Conservation (phyloP, 2,797 vertebrate species). For the Hyperoplus immaculatus region DNA sequence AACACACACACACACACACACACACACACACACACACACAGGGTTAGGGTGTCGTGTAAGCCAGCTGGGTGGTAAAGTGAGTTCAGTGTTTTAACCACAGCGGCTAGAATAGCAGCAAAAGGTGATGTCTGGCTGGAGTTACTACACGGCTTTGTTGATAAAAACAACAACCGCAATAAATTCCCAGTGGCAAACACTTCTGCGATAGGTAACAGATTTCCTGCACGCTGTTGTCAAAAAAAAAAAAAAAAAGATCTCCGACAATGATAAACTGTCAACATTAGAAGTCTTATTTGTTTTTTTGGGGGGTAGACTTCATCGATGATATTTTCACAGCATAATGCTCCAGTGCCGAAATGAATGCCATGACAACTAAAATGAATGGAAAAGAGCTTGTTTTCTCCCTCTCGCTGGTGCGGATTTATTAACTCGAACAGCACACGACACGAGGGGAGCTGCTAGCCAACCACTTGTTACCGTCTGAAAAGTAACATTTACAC, state of each 20-base stretch:
- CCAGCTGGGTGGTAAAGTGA: conserved; percentile 71
- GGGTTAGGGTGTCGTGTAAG: conserved; percentile 63
- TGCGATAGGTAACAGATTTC: conserved; percentile 50
- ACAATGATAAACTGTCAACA: conserved; percentile 65
- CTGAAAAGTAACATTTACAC: conserved; percentile 62
- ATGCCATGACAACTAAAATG: conserved; percentile 72
- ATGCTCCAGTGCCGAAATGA: conserved; percentile 65
- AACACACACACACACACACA: conserved; percentile 40
- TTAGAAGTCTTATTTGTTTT: conserved; percentile 60
- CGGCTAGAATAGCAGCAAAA: conserved; percentile 29
- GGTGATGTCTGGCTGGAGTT: conserved; percentile 32
- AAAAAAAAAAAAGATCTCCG: conserved; percentile 18
- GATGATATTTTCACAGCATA: conserved; percentile 67
- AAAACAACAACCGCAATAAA: conserved; percentile 31
- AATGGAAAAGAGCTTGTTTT: conserved; percentile 60
- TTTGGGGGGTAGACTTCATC: conserved; percentile 33
- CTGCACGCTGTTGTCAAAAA: conserved; percentile 53
- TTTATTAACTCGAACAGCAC: conserved; percentile 60
- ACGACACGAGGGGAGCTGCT: conserved; percentile 33
- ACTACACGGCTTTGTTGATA: conserved; percentile 41
- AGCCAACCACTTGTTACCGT: conserved; percentile 68
- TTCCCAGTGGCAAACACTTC: conserved; percentile 49
- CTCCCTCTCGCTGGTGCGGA: conserved; percentile 33
- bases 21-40: conserved; percentile 62
- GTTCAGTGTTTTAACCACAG: conserved; percentile 56